phyloP scores from a whole-genome alignment of 1,140 invertebrate genomes.

The Brachionus asplanchnoidis region DNA sequence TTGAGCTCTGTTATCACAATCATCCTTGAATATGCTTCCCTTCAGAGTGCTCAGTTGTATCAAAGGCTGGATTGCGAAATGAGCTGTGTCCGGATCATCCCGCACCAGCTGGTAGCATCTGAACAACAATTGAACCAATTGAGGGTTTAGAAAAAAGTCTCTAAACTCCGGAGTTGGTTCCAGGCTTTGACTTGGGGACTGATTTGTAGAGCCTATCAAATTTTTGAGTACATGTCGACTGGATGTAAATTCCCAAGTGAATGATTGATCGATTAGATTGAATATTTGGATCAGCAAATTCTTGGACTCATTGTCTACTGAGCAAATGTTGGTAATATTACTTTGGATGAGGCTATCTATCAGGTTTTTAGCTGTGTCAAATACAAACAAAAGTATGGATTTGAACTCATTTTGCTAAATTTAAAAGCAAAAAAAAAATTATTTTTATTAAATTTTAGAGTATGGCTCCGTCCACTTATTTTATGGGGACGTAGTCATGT shows the following conservation, averaged over 20 bases:
- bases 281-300: conserved; percentile 23
- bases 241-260: conserved; percentile 38
- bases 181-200: background rate
- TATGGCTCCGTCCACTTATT: too few species aligned
- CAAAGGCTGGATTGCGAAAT: background rate
- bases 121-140: conserved; percentile 25
- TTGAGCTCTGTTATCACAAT: background rate
- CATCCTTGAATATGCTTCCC: background rate
- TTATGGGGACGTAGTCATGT: too few species aligned
- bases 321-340: background rate
- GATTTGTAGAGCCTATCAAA: background rate
- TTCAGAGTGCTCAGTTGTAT: conserved; percentile 32
- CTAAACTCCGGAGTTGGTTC: conserved; percentile 34
- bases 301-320: conserved; percentile 5
- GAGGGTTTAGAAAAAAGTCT: conserved; percentile 32
- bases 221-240: conserved; percentile 29
- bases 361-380: background rate
- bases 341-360: background rate
- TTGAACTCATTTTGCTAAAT: conserved; percentile 40
- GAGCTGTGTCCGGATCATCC: conserved; percentile 12
- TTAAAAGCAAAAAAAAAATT: background rate
- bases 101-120: conserved; percentile 31
- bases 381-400: conserved; percentile 16
- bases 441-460: too few species aligned
- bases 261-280: conserved; percentile 30